Evolutionary conservation across 2,888 invertebrate genomes (phyloP), one percentile per base, ranked within the genome.

Genomic region (Brachyptera risi): DNA sequence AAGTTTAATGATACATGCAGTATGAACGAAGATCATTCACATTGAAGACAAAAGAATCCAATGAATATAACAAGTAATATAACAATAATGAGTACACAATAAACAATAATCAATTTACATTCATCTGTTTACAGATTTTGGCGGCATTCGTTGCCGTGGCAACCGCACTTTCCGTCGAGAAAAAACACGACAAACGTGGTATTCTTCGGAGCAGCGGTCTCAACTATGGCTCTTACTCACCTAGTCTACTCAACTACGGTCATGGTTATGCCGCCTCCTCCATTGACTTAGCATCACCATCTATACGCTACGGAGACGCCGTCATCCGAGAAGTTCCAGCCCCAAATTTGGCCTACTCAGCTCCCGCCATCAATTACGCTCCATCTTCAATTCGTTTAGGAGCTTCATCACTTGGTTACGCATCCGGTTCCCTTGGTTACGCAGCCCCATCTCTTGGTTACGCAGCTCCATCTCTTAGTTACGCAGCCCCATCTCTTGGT

Each of bases 111-210:
- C n/a, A n/a, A n/a, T n/a, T n/a, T n/a, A n/a, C n/a, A n/a, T n/a
- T n/a, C n/a, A n/a, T n/a, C n/a, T n/a, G n/a, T n/a, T n/a, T n/a
- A 1, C 50, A 51, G 50, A 26, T 51, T 27, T 51, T 51, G 50
- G 50, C 50, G 15, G 50, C 17, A 3, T n/a, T 51, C 15, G 50
- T 51, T 17, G 50, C 27, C 50, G 26, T 31, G 15, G 50, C 50
- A 1, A 27, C 17, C 17, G 50, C 27, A 11, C 19, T 11, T 19
- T 26, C 17, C 4, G 27, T n/a, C n/a, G 27, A 51, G 13, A 51
- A n/a, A n/a, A n/a, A n/a, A n/a, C n/a, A n/a, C n/a, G n/a, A 23
- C 27, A 51, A 51, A 51, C 50, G 50, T 3, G 50, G 50, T 17
- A 23, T 51, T 26, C 19, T 42, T 11, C 13, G 17, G 4, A 9